These are phyloP conservation scores for Meta bourneti DNA, from an alignment of 2,888 invertebrate genomes.

Conservation along the genomic window DNA sequence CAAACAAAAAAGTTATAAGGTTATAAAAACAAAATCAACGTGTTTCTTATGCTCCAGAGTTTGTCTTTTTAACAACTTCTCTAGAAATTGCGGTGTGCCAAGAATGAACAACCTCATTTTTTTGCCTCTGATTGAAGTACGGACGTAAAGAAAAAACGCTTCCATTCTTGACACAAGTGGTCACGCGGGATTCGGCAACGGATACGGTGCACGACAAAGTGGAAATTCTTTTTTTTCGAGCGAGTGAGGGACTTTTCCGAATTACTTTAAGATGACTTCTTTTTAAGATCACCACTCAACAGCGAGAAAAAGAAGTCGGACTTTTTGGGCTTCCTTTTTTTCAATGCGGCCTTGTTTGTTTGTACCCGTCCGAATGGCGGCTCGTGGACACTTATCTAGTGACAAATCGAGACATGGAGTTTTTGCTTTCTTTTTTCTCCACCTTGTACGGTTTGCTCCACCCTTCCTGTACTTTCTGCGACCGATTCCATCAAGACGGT, in stretches of 20 bases:
- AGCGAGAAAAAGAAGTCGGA: neutral
- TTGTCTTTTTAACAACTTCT: neutral
- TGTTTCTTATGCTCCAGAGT: neutral
- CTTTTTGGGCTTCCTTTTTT: neutral
- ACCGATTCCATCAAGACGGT: neutral
- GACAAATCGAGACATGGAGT: constrained; percentile 16
- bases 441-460: neutral
- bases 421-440: neutral
- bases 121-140: constrained; percentile 10
- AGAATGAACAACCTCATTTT: constrained; percentile 30
- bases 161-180: constrained; percentile 22
- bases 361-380: neutral
- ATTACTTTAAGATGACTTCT: constrained; percentile 21
- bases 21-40: neutral
- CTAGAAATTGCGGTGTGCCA: neutral
- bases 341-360: neutral
- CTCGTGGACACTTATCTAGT: constrained; percentile 20
- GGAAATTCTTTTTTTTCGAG: constrained; percentile 17
- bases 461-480: neutral
- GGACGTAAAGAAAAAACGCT: neutral
- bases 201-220: constrained; percentile 28
- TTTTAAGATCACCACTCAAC: neutral
- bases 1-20: neutral
- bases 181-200: constrained; percentile 19
- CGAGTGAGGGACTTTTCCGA: constrained; percentile 11